Conservation (phyloP, 2,888 invertebrate genomes). For the Neria commutata region DNA sequence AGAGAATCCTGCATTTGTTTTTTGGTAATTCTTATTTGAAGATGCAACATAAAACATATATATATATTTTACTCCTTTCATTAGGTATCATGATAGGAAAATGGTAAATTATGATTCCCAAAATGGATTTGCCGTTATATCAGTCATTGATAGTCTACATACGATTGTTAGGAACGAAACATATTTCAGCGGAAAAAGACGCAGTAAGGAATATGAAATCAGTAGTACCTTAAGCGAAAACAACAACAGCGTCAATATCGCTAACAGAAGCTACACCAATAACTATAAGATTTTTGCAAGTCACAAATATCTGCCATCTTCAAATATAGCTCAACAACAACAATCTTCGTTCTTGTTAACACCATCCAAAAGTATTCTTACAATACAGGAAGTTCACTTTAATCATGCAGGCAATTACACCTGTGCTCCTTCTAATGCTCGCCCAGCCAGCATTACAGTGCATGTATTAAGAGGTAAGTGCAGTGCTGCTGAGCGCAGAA, state of each 20-base stretch:
- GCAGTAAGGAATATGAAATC: constrained; percentile 15
- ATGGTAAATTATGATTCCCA: constrained; percentile 86
- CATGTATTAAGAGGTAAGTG: constrained; percentile 72
- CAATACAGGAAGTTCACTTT: constrained; percentile 69
- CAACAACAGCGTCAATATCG: constrained; percentile 61
- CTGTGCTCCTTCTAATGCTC: constrained; percentile 80
- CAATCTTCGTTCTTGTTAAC: constrained; percentile 51
- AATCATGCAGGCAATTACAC: constrained; percentile 81
- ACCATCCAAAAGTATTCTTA: constrained; percentile 67
- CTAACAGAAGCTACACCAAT: constrained; percentile 29
- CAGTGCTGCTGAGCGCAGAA: too few relatives aligned
- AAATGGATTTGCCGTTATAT: constrained; percentile 65
- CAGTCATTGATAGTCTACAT: constrained; percentile 40
- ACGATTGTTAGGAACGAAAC: too few relatives aligned
- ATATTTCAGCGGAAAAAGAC: too few relatives aligned
- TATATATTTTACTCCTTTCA: background rate
- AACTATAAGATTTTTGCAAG: constrained; percentile 34
- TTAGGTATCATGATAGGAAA: constrained; percentile 79
- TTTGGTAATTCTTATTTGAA: constrained; percentile 52
- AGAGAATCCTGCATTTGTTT: constrained; percentile 61
- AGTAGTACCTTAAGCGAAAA: constrained; percentile 63
- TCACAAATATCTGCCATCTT: constrained; percentile 30
- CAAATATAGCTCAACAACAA: constrained; percentile 33
- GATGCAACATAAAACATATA: too few relatives aligned
- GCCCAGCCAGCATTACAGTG: constrained; percentile 75